These are phyloP conservation scores for Sesamia nonagrioides DNA, from an alignment of 1,140 invertebrate genomes.

Conservation along the genomic window DNA sequence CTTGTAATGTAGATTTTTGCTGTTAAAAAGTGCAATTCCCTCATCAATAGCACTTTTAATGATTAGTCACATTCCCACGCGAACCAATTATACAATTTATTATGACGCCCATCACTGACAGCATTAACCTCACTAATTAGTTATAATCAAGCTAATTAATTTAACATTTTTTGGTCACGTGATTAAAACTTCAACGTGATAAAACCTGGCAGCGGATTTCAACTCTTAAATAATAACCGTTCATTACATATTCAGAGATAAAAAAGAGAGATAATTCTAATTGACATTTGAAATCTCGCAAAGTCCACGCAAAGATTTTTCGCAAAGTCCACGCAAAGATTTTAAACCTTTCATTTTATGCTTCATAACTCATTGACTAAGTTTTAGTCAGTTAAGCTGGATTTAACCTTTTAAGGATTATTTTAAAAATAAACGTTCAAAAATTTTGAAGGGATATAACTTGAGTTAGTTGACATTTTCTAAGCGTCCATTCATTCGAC, in stretches of 20 bases:
- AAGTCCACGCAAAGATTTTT: not conserved
- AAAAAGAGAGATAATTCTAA: not conserved
- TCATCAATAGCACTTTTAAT: not conserved
- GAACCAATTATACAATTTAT: not conserved
- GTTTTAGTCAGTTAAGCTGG: not conserved
- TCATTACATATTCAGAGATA: not conserved
- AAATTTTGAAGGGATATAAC: not conserved
- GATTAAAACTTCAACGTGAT: not conserved
- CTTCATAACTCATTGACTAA: slow-evolving; percentile 16
- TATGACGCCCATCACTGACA: not conserved
- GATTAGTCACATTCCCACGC: not conserved
- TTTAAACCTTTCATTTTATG: not conserved
- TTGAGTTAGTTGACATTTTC: not conserved
- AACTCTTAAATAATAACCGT: too few relatives aligned
- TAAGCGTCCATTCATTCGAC: too few relatives aligned
- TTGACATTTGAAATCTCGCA: not conserved
- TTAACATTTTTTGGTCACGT: not conserved
- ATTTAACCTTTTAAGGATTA: not conserved
- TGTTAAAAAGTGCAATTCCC: too few relatives aligned
- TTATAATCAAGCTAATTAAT: not conserved
- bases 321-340: not conserved
- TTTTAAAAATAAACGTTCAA: not conserved
- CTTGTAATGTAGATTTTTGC: too few relatives aligned
- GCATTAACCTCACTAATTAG: not conserved
- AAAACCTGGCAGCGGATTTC: too few relatives aligned